Evolutionary conservation across 2,797 vertebrate genomes (phyloP).

Genomic region (Hypotaenidia philippensis): DNA sequence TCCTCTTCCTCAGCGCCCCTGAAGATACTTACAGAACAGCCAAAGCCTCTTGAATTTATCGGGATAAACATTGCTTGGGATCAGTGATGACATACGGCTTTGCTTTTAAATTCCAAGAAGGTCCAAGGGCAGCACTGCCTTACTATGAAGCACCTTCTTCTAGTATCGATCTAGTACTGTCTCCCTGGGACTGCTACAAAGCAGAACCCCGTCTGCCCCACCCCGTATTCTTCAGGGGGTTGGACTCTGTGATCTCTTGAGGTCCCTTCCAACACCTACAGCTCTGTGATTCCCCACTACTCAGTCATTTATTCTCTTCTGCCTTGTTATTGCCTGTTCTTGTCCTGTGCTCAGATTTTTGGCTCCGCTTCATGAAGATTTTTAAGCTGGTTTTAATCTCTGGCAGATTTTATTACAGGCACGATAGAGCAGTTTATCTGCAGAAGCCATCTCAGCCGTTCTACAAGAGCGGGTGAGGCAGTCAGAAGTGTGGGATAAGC

Average conservation of each 20-base stretch:
- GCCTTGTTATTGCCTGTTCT: not conserved
- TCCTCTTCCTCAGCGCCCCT: not conserved
- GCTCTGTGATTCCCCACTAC: not conserved
- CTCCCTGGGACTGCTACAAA: not conserved
- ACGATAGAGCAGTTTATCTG: constrained; percentile 16
- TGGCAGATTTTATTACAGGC: constrained; percentile 23
- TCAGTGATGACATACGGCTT: not conserved
- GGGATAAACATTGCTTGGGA: not conserved
- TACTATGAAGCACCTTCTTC: not conserved
- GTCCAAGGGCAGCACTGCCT: not conserved
- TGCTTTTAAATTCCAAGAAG: not conserved
- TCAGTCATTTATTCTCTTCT: not conserved
- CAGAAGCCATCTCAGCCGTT: constrained; percentile 34
- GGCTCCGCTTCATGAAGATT: not conserved
- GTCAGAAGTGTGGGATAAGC: constrained; percentile 8
- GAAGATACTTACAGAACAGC: not conserved
- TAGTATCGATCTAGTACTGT: not conserved
- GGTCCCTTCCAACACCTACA: too few relatives aligned
- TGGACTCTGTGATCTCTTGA: too few relatives aligned
- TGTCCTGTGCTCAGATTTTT: not conserved
- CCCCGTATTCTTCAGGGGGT: too few relatives aligned
- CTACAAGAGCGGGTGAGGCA: not conserved
- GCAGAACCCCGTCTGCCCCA: not conserved
- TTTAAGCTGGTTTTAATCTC: constrained; percentile 28
- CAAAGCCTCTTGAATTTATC: not conserved